These are phyloP conservation scores for Sander lucioperca DNA, from an alignment of 2,113 vertebrate species.

Conservation along the genomic window DNA sequence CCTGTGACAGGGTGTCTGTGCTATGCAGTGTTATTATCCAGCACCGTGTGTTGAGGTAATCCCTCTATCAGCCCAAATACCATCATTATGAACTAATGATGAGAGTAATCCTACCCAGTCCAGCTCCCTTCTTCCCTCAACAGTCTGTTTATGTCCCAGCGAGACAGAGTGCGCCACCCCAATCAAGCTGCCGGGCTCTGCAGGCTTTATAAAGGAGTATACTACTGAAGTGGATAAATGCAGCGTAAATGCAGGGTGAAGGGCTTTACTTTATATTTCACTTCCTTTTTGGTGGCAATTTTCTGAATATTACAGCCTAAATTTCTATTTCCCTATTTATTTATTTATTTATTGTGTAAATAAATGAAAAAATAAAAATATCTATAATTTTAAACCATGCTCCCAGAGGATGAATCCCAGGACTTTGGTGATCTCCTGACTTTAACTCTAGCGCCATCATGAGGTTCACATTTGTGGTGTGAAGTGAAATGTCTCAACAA, in stretches of 20 bases:
- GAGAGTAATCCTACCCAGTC: constrained; percentile 60
- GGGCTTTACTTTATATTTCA: background rate
- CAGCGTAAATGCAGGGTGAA: background rate
- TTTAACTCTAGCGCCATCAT: background rate
- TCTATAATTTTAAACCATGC: background rate
- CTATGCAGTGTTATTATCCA: constrained; percentile 43
- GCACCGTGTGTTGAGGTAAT: constrained; percentile 52
- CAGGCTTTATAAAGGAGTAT: constrained; percentile 9
- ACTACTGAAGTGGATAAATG: background rate
- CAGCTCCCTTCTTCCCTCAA: constrained; percentile 41
- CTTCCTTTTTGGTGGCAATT: background rate
- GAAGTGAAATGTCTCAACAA: background rate
- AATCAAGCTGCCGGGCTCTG: constrained; percentile 43
- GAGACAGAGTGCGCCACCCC: constrained; percentile 24
- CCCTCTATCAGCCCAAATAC: constrained; percentile 66
- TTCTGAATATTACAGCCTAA: background rate
- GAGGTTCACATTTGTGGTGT: background rate
- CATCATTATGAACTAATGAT: constrained; percentile 65
- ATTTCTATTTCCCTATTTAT: background rate
- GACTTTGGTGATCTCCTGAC: background rate
- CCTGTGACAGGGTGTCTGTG: constrained; percentile 30
- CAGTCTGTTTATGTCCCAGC: constrained; percentile 41
- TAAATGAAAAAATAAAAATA: no score
- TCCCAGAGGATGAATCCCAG: constrained; percentile 1
- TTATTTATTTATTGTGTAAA: background rate